phyloP scores from a whole-genome alignment of 2,888 invertebrate genomes.

The Eulithis testata region DNA sequence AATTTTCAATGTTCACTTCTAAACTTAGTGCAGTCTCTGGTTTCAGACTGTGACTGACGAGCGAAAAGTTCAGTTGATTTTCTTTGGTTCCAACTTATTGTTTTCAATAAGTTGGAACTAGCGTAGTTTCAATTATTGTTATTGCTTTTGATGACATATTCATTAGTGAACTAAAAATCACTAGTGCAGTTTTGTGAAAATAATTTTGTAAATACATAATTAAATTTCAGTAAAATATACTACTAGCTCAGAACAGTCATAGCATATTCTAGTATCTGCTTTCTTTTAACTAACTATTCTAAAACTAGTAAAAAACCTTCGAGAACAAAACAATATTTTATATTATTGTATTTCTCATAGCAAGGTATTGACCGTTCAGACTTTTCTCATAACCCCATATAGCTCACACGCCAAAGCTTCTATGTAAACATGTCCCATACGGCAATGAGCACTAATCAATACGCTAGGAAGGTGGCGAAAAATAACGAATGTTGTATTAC shows the following conservation, averaged over 20 bases:
- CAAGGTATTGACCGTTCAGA: too few species aligned
- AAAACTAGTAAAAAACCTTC: too few species aligned
- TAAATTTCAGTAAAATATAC: too few species aligned
- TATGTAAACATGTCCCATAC: constrained; percentile 30
- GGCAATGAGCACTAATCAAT: constrained; percentile 81
- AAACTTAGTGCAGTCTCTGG: constrained; percentile 13
- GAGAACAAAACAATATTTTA: too few species aligned
- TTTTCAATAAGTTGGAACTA: constrained; percentile 17
- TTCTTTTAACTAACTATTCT: too few species aligned
- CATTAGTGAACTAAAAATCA: not conserved
- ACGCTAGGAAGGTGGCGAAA: constrained; percentile 77
- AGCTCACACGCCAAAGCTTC: constrained; percentile 4
- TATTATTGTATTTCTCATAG: too few species aligned
- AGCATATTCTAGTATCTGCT: too few species aligned
- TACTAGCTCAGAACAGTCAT: too few species aligned
- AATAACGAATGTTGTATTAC: constrained; percentile 82
- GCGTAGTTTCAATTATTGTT: not conserved
- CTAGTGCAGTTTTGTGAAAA: too few species aligned
- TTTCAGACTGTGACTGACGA: constrained; percentile 30
- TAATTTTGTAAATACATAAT: too few species aligned
- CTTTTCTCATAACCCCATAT: too few species aligned
- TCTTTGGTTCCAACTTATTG: constrained; percentile 28
- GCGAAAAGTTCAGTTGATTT: constrained; percentile 27
- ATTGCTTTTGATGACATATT: not conserved
- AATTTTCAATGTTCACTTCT: constrained; percentile 17